Conservation (phyloP, 1,140 invertebrate species). For the Caenorhabditis tropicalis region DNA sequence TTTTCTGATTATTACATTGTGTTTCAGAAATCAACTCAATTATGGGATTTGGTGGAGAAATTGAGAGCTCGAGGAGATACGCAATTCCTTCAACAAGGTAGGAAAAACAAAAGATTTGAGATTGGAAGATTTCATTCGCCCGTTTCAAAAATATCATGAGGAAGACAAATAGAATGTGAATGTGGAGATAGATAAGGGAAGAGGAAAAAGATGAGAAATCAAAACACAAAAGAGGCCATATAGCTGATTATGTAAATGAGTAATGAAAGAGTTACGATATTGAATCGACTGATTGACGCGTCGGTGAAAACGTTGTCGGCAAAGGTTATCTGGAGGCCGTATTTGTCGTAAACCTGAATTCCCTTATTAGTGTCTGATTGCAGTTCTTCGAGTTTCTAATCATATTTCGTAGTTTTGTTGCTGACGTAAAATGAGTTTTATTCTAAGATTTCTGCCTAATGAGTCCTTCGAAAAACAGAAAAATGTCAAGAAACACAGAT, state of each 20-base stretch:
- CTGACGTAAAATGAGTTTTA: no score
- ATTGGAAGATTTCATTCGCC: not conserved
- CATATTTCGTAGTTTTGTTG: no score
- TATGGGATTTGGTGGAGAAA: slow-evolving; percentile 67
- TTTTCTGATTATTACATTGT: not conserved
- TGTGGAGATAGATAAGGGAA: not conserved
- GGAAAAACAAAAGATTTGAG: not conserved
- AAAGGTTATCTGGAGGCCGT: slow-evolving; percentile 23
- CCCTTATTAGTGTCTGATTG: no score
- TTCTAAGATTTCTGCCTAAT: no score
- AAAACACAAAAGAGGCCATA: not conserved
- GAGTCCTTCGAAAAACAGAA: no score
- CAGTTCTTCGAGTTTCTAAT: no score
- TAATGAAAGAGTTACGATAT: not conserved
- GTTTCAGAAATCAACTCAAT: slow-evolving; percentile 65
- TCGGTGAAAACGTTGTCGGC: slow-evolving; percentile 28
- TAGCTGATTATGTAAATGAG: slow-evolving; percentile 20
- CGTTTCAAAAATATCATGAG: slow-evolving; percentile 44
- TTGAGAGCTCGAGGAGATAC: slow-evolving; percentile 55
- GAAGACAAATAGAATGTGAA: not conserved
- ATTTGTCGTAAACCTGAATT: slow-evolving; percentile 29
- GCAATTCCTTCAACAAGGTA: slow-evolving; percentile 53
- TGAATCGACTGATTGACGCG: not conserved
- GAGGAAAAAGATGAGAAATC: not conserved
- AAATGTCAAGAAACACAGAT: not conserved